Evolutionary conservation across 2,113 vertebrate species (phyloP).

Genomic region (Neopipo cinnamomea): DNA sequence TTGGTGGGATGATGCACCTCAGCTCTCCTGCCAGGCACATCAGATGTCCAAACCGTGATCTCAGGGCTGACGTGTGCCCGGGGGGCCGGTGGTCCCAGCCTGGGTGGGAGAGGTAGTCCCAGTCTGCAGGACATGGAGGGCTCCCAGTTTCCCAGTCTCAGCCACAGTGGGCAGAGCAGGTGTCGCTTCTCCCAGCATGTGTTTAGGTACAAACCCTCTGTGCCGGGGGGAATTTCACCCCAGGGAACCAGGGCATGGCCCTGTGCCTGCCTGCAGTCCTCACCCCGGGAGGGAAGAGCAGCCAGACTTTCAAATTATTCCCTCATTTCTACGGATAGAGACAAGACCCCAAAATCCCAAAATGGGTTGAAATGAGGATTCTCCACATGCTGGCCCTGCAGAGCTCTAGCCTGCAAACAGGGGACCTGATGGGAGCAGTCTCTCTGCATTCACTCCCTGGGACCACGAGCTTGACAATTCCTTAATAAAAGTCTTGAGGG

Average conservation of each 20-base stretch:
- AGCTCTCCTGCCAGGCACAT: not conserved
- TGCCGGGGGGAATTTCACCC: not conserved
- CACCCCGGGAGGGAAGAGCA: not conserved
- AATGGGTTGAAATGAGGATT: not conserved
- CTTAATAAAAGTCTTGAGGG: not conserved
- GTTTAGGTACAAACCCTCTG: not conserved
- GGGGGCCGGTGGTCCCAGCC: not conserved
- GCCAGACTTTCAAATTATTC: not conserved
- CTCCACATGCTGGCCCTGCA: accelerated
- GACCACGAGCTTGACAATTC: not conserved
- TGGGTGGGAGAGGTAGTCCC: not conserved
- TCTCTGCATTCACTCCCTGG: not conserved
- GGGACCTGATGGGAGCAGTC: not conserved
- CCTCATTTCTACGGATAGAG: not conserved
- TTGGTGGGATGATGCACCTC: slow-evolving; percentile 27
- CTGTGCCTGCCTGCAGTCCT: not conserved
- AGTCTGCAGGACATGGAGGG: not conserved
- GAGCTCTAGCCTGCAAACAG: not conserved
- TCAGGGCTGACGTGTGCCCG: not conserved
- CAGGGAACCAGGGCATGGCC: not conserved
- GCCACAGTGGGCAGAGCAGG: accelerated
- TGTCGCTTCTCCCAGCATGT: not conserved
- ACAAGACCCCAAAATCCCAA: not conserved
- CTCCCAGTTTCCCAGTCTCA: not conserved
- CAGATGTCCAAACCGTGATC: not conserved